Base-by-base conservation (phyloP, 2,797 vertebrate species). In the Neosilurus hyrtlii region DNA sequence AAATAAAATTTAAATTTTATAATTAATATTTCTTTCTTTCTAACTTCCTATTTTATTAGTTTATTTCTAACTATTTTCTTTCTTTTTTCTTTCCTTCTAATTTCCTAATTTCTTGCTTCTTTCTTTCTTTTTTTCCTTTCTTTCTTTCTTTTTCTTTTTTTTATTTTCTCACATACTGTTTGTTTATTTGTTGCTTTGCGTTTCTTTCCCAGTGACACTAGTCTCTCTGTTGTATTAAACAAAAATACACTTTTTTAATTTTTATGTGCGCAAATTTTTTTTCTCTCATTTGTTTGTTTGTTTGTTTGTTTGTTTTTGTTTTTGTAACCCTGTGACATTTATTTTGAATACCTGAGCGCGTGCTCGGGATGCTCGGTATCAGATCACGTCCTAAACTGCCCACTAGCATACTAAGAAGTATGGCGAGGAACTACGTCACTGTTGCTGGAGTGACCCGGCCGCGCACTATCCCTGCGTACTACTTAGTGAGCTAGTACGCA, bases 321-420 rank as follows among this genome's bases (percentile, higher is more conserved):
- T 56, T 73, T 30, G 30, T 30, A 30, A 3, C 4, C 54, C 15
- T 12, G 14, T 11, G 26, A 80, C 79, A 70, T 80, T 80, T 80
- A 80, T 80, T 80, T 59, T 80, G 66, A 70, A 59, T 15, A 10
- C 9, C n/a, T 15, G 7, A 70, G 20, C n/a, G 35, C 52, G 22
- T 57, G 22, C 37, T 20, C 11, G 24, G 51, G 56, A 56, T 10
- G 24, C 71, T 56, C 9, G 9, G n/a, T 30, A 24, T 72, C n/a
- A 24, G n/a, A 1, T 2, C 22, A 8, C 8, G 24, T 67, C 49
- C 62, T 30, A 67, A 20, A 2, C 26, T 1, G 16, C 11, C 51
- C 43, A 81, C 80, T 72, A 51, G 37, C 57, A 3, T 71, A 70
- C 79, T 80, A 70, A 12, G 0, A 9, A 80, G 79, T 61, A 37